Evolutionary conservation across 2,888 invertebrate genomes (phyloP), one percentile per base, ranked within the genome.

Genomic region (Xylota segnis): DNA sequence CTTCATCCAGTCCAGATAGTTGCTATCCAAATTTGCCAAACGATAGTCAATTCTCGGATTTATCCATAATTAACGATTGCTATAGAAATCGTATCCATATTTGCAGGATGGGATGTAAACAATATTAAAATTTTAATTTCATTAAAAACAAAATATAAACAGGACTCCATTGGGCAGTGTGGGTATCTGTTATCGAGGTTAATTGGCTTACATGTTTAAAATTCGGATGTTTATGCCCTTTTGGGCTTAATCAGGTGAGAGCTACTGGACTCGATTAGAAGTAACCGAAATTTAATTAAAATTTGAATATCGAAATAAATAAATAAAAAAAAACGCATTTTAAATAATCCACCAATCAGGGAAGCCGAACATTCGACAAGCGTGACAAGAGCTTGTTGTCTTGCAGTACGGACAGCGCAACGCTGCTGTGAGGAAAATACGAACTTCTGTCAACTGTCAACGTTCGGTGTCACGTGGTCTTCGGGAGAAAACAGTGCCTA

Each of bases 181-280:
- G 4, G 5, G 23, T 23, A 23, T 3, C 23, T 23, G 3, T 23
- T 3, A 1, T 3, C 23, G 23, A 2, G 23, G 61, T 45, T 61
- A 61, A 61, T 61, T 61, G 27, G 43, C 29, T 61, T 45, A 29
- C n/a, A n/a, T 10, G 27, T 47, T 27, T 29, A 7, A 27, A 6
- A 45, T 54, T 54, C 6, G 16, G 45, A 47, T 32, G 16, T 16
- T 63, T 45, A 47, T 63, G 5, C 14, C 45, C 7, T n/a, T 63
- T 47, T 12, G 45, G 1, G 63, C 14, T 14, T 18, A 5, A 5
- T 12, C 47, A 47, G 14, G 18, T 5, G 47, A 12, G 18, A 47
- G 32, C 9, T 10, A 32, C 12, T 18, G 29, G 29, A 12, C 18
- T 47, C 29, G 45, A 63, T 63, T 63, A 63, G 63, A 54, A n/a